Evolutionary conservation across 2,113 vertebrate genomes (phyloP), one percentile per base, ranked within the genome.

Genomic region (Poeciliopsis retropinna): DNA sequence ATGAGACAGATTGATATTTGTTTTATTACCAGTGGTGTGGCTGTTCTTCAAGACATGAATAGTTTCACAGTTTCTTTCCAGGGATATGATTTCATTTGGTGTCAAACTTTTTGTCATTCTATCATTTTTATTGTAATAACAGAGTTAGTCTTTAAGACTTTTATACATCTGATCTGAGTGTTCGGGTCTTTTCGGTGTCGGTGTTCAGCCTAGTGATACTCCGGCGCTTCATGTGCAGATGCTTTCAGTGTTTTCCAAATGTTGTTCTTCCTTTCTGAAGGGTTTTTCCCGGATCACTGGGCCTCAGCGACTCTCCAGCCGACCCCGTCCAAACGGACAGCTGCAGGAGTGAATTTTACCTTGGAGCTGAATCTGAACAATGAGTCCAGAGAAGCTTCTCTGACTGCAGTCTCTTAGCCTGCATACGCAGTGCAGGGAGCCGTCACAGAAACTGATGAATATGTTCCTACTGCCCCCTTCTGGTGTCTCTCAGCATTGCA

Each of bases 401-500:
- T 69, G 75, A 79, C 91, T 91, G 91, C 91, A 88, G 84, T 90
- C 69, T 74, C 64, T 78, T 64, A 72, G 60, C 67, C 61, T 60
- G 17, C 14, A 88, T 87, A 86, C 89, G 89, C 91, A 92, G 80
- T 90, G 91, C 91, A 92, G 89, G 72, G 75, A 81, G 70, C 28
- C 15, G 51, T 60, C 78, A 32, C 62, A 19, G 67, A 17, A 57
- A 27, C 64, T 1, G 2, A 63, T 81, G 34, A 75, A 80, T 54
- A 87, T 64, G 87, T 71, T 54, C 25, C 82, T 25, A 75, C 87
- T 86, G 87, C 81, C 84, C 85, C 78, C 91, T 77, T 19, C 75
- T 91, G 91, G 25, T 12, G 17, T 3, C 4, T 41, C 3, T 70
- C 3, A 27, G 61, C 3, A 62, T 61, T 60, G 72, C 86, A 81